Conservation (phyloP, 2,113 vertebrate genomes). For the Heptranchias perlo region DNA sequence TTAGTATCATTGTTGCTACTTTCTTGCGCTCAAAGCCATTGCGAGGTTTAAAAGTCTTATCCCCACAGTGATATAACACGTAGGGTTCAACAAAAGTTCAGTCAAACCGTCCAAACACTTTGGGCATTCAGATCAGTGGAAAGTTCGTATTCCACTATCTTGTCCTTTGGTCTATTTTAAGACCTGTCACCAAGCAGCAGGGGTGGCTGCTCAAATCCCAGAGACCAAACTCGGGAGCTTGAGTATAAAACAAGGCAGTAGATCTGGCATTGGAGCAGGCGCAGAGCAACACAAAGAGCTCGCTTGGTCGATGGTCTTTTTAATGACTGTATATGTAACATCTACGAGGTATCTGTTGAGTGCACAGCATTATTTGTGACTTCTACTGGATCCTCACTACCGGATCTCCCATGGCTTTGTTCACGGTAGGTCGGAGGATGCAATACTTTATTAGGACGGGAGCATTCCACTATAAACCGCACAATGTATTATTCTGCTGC, state of each 20-base stretch:
- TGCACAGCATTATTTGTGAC: not conserved
- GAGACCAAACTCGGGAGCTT: not conserved
- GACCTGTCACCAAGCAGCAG: conserved; percentile 3
- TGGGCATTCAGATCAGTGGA: not conserved
- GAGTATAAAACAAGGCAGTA: not conserved
- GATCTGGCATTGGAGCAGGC: not conserved
- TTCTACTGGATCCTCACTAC: not conserved
- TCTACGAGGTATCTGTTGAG: not conserved
- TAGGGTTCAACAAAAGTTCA: not conserved
- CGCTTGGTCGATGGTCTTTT: not conserved
- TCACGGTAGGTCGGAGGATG: not conserved
- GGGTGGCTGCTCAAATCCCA: not conserved
- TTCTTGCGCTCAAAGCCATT: not conserved
- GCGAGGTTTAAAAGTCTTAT: not conserved
- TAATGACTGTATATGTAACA: not conserved
- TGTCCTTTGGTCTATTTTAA: conserved; percentile 39
- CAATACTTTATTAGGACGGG: not conserved
- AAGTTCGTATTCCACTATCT: conserved; percentile 21
- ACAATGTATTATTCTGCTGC: not conserved
- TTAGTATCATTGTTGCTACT: not conserved
- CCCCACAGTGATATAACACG: not conserved
- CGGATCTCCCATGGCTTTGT: not conserved
- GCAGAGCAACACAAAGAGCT: not conserved
- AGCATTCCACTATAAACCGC: not conserved
- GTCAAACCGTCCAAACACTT: not conserved